Percentiles rank a stretch among this genome's conserved stretches.
These are phyloP conservation scores for Brassicogethes aeneus DNA, from an alignment of 2,888 invertebrate genomes.

Conservation along the genomic window DNA sequence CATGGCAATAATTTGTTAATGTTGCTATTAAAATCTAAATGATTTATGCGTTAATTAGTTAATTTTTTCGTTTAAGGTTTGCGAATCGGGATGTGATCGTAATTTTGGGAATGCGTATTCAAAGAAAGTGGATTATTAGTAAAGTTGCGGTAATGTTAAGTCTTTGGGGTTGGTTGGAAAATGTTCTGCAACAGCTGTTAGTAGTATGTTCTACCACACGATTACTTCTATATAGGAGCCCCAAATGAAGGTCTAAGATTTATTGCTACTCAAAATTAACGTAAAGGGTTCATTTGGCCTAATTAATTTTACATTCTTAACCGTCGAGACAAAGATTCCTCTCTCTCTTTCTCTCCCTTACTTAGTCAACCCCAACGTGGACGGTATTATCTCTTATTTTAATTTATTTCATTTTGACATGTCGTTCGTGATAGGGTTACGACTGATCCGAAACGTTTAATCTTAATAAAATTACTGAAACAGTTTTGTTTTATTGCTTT, in stretches of 20 bases:
- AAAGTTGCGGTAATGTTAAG: not conserved
- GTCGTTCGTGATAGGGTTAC: no score
- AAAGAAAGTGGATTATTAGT: not conserved
- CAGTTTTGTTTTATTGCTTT: no score
- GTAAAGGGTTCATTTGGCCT: not conserved
- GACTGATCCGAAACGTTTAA: no score
- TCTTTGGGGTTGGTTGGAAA: not conserved
- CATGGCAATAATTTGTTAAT: no score
- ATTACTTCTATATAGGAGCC: not conserved
- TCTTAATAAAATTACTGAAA: no score
- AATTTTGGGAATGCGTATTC: not conserved
- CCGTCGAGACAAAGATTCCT: not conserved
- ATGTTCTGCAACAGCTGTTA: not conserved
- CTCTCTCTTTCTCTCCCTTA: not conserved
- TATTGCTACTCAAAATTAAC: conserved; percentile 1
- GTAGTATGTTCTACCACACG: conserved; percentile 1
- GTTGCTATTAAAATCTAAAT: no score
- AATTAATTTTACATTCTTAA: conserved; percentile 1
- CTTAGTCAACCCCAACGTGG: no score
- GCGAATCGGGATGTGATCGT: no score
- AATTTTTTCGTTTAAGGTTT: no score
- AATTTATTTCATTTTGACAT: no score
- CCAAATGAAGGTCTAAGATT: conserved; percentile 1
- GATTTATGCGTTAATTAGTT: no score
- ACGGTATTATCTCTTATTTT: no score